Conservation (phyloP, 2,888 invertebrate species). For the Tetranychus truncatus region DNA sequence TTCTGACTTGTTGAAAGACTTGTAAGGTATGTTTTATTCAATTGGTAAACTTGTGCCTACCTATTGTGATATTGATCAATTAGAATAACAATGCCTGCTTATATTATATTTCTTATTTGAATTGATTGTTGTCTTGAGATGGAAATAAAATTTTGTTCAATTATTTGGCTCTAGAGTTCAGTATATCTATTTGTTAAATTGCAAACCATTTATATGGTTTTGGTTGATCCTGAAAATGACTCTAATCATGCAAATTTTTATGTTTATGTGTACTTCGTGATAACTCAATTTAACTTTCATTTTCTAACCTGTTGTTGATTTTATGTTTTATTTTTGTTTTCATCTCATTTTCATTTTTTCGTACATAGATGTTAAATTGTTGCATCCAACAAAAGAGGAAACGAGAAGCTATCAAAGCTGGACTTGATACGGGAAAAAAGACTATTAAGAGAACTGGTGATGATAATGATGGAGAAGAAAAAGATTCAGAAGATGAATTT, state of each 20-base stretch:
- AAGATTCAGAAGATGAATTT: conserved; percentile 30
- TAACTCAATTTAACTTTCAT: conserved; percentile 7
- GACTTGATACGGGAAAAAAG: neutral
- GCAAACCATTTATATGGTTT: too few species aligned
- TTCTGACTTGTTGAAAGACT: too few species aligned
- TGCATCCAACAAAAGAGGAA: conserved; percentile 39
- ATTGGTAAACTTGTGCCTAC: too few species aligned
- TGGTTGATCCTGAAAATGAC: too few species aligned
- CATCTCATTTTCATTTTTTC: conserved; percentile 20
- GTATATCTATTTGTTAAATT: too few species aligned
- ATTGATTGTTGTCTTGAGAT: too few species aligned
- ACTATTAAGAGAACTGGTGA: neutral
- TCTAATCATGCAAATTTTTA: conserved; percentile 10
- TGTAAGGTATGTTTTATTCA: too few species aligned
- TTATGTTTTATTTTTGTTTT: neutral
- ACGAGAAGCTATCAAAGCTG: conserved; percentile 28
- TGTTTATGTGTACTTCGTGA: neutral
- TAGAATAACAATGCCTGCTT: too few species aligned
- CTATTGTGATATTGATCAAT: too few species aligned
- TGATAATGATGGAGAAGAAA: conserved; percentile 25
- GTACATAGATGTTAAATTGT: conserved; percentile 41
- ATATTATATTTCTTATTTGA: too few species aligned
- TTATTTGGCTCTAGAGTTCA: too few species aligned
- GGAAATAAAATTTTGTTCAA: too few species aligned
- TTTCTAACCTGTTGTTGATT: neutral